phyloP scores from a whole-genome alignment of 2,888 invertebrate species.

The Argyresthia albistria region DNA sequence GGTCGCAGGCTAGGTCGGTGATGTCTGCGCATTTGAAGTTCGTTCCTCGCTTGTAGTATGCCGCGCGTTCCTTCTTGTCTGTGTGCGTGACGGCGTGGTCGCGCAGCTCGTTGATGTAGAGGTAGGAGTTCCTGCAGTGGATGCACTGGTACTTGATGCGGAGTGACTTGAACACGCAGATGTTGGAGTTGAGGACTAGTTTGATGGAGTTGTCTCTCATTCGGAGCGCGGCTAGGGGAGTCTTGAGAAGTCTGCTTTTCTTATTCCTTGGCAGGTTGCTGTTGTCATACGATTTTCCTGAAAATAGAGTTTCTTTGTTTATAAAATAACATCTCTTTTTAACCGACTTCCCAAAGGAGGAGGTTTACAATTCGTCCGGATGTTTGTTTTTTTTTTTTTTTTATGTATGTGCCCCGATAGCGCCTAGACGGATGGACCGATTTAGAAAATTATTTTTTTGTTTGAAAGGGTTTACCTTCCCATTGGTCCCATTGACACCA shows the following conservation, averaged over 20 bases:
- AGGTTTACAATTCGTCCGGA: too few species aligned
- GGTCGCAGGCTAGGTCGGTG: conserved; percentile 27
- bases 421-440: too few species aligned
- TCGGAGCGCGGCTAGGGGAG: background rate
- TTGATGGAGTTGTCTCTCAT: conserved; percentile 27
- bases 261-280: background rate
- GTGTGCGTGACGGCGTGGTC: conserved; percentile 24
- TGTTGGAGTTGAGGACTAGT: conserved; percentile 34
- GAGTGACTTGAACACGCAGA: conserved; percentile 33
- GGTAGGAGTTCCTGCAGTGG: conserved; percentile 25
- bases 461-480: too few species aligned
- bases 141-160: conserved; percentile 33
- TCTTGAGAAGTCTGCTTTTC: background rate
- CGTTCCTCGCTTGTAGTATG: conserved; percentile 12
- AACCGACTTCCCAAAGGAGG: too few species aligned
- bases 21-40: conserved; percentile 34
- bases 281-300: background rate
- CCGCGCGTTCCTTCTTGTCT: conserved; percentile 16
- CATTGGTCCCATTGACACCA: too few species aligned
- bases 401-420: too few species aligned
- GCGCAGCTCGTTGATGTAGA: conserved; percentile 23
- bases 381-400: too few species aligned
- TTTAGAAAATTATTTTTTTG: too few species aligned
- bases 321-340: too few species aligned
- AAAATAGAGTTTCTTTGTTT: background rate